A percentile compares a stretch with the other conserved stretches of the same genome.
phyloP scores from a whole-genome alignment of 2,888 invertebrate species.

The Cerastis leucographa region DNA sequence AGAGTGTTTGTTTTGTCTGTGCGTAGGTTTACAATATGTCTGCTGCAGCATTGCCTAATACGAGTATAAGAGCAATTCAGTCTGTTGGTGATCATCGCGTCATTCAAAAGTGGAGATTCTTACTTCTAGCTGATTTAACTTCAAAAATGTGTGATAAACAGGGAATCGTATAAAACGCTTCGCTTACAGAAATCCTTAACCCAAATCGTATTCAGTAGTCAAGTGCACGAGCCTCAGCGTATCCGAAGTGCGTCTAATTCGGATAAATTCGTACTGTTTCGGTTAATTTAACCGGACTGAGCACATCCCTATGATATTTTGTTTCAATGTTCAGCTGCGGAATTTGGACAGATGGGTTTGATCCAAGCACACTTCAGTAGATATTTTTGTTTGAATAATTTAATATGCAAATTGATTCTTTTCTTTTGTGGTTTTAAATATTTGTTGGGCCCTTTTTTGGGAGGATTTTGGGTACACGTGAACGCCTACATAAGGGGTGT shows the following conservation, averaged over 20 bases:
- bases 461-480: not conserved
- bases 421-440: constrained; percentile 41
- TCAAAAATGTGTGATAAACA: not conserved
- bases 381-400: constrained; percentile 55
- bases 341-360: constrained; percentile 50
- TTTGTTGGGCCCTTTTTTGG: constrained; percentile 12
- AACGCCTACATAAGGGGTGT: not conserved
- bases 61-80: too few species aligned
- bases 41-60: too few species aligned
- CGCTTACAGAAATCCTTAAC: constrained; percentile 30
- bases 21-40: too few species aligned
- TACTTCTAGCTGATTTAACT: not conserved
- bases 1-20: too few species aligned
- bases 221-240: constrained; percentile 58
- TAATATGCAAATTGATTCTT: constrained; percentile 26
- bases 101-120: not conserved
- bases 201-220: constrained; percentile 63
- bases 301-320: constrained; percentile 60
- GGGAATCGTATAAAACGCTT: not conserved
- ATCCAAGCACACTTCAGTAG: constrained; percentile 50
- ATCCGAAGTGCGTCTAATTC: constrained; percentile 70
- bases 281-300: constrained; percentile 74
- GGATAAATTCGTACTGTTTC: constrained; percentile 73
- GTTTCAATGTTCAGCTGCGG: constrained; percentile 53
- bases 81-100: too few species aligned